Percentiles rank a stretch among this genome's conserved stretches.
Conservation (phyloP, 2,888 invertebrate genomes). For the Eulithis prunata region DNA sequence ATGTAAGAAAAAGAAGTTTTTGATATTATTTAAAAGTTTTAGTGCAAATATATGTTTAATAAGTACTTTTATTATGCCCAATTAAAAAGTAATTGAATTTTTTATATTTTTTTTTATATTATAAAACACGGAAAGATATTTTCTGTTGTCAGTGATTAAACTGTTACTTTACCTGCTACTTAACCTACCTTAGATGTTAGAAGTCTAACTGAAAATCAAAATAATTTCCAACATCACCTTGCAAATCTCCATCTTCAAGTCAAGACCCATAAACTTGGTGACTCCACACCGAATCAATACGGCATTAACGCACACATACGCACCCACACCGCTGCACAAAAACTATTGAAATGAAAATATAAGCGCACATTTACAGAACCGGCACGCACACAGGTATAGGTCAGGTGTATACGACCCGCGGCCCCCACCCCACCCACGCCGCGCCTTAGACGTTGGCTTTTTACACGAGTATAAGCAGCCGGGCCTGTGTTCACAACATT, state of each 20-base stretch:
- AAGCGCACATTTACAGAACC: slow-evolving; percentile 60
- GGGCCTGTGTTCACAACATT: slow-evolving; percentile 63
- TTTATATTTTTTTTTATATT: too few relatives aligned
- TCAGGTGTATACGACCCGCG: slow-evolving; percentile 67
- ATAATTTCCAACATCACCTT: slow-evolving; percentile 26
- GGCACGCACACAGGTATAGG: slow-evolving; percentile 49
- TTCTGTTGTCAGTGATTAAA: too few relatives aligned
- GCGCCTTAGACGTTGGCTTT: slow-evolving; percentile 83
- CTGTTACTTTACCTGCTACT: too few relatives aligned
- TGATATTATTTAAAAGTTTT: too few relatives aligned
- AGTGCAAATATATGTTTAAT: too few relatives aligned
- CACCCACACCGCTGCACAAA: slow-evolving; percentile 72
- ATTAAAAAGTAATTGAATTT: too few relatives aligned
- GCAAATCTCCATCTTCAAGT: slow-evolving; percentile 61
- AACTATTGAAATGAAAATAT: slow-evolving; percentile 84
- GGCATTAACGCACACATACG: slow-evolving; percentile 76
- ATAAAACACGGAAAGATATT: too few relatives aligned
- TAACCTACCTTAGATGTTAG: too few relatives aligned
- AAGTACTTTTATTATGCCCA: too few relatives aligned
- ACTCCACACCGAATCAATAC: slow-evolving; percentile 76
- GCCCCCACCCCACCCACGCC: slow-evolving; percentile 48
- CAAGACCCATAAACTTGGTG: slow-evolving; percentile 73
- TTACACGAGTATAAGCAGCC: slow-evolving; percentile 79
- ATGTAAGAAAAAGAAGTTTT: too few relatives aligned
- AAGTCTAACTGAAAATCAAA: too few relatives aligned